Base-by-base conservation (phyloP, 2,797 vertebrate species). In the Crenuchus spilurus region DNA sequence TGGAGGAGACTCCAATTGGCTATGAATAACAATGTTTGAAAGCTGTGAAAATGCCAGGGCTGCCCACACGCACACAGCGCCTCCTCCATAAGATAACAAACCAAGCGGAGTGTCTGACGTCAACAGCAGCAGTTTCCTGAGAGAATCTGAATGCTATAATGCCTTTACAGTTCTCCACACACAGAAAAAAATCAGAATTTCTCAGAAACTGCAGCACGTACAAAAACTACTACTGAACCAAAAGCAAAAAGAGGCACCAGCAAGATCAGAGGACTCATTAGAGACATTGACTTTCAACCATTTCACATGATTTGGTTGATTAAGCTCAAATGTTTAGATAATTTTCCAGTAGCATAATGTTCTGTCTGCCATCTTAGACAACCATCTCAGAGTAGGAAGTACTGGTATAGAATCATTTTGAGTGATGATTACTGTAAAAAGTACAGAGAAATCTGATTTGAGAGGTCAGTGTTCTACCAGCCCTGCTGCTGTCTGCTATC, bases 1-100 rank as follows among this genome's bases (percentile, higher is more conserved):
- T 76, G 73, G 51, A 73, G 48, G 39, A 72, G 70, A 69, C 62
- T 66, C 62, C 35, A 68, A n/a, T 24, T 64, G 62, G 49, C 74
- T 79, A 69, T 79, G 77, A 82, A 79, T 82, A 79, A 70, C 67
- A 70, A 58, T 70, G 58, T 76, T 79, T 75, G 67, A 58, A 71
- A 55, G 69, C 62, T 71, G 41, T 71, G 73, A 75, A 80, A 76
- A 77, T 75, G 77, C 60, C 76, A 74, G 67, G 57, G 42, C 77
- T 77, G 60, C 72, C 80, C 58, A 74, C 71, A 35, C 68, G 71
- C 68, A 77, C 71, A 60, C 60, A 71, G 62, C 35, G 30, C 51
- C 63, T 75, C 68, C 72, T 48, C 31, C n/a, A 68, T 64, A 72
- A 63, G 62, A 54, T 64, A 72, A 66, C 71, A 71, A 74, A 70